These are phyloP conservation scores for Zygothrica quintamaculata DNA, from an alignment of 2,888 invertebrate genomes.

Conservation along the genomic window DNA sequence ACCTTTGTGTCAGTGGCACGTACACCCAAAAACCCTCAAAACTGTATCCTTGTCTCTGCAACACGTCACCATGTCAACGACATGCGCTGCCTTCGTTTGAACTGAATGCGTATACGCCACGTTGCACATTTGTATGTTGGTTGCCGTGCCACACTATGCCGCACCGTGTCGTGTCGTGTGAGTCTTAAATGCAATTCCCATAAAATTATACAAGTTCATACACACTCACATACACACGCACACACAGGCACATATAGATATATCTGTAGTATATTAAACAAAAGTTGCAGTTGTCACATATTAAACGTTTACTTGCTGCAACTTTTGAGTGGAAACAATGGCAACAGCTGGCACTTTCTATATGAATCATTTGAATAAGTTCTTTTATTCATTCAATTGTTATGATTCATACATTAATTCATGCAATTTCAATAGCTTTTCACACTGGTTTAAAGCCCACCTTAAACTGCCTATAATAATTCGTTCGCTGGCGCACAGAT, in stretches of 20 bases:
- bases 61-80: conserved; percentile 49
- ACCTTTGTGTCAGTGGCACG: conserved; percentile 39
- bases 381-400: no score
- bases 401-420: no score
- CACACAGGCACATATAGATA: no score
- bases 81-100: conserved; percentile 59
- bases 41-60: conserved; percentile 17
- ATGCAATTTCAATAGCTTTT: not conserved
- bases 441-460: no score
- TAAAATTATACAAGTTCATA: conserved; percentile 41
- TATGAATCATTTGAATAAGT: no score
- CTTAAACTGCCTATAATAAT: no score
- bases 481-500: not conserved
- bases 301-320: conserved; percentile 7
- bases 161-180: conserved; percentile 7
- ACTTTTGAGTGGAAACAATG: not conserved
- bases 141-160: not conserved
- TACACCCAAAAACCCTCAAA: conserved; percentile 1
- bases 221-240: no score
- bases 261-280: conserved; percentile 12
- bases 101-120: conserved; percentile 60
- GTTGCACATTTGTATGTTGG: conserved; percentile 27
- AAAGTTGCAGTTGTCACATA: conserved; percentile 25
- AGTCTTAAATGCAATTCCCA: conserved; percentile 58
- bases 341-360: no score